Conservation (phyloP, 2,113 vertebrate species). For the Polypterus bichir region DNA sequence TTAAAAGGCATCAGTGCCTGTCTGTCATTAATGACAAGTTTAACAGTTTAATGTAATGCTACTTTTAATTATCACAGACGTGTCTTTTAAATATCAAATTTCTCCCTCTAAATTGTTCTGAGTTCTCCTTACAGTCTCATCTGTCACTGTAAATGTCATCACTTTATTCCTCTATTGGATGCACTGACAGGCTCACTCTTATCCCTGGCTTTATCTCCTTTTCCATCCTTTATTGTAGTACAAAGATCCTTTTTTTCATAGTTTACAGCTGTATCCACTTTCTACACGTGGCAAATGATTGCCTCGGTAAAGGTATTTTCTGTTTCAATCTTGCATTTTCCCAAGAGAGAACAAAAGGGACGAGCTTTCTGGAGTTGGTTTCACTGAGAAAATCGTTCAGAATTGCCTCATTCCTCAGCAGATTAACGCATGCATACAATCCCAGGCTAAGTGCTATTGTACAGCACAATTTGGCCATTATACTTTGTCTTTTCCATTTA, state of each 20-base stretch:
- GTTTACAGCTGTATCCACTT: conserved; percentile 86
- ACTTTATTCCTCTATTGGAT: conserved; percentile 69
- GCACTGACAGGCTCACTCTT: conserved; percentile 77
- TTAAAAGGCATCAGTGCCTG: conserved; percentile 45
- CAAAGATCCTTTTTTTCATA: conserved; percentile 72
- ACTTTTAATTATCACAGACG: conserved; percentile 78
- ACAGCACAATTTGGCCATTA: conserved; percentile 97
- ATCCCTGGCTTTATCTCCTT: conserved; percentile 77
- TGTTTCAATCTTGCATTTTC: conserved; percentile 98
- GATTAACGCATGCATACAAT: conserved; percentile 98
- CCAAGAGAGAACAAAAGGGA: conserved; percentile 87
- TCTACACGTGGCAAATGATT: conserved; percentile 95
- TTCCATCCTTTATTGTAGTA: conserved; percentile 75
- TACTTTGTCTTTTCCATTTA: conserved; percentile 98
- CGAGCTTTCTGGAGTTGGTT: conserved; percentile 90
- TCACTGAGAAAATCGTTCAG: conserved; percentile 96
- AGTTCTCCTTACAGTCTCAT: conserved; percentile 71
- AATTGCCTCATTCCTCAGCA: conserved; percentile 99
- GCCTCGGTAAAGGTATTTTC: conserved; percentile 95
- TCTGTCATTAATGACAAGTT: conserved; percentile 69
- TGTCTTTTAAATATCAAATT: conserved; percentile 91
- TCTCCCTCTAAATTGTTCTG: conserved; percentile 67
- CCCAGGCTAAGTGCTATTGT: conserved; percentile 95
- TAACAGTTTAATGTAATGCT: conserved; percentile 69
- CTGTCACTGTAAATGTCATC: conserved; percentile 94